Evolutionary conservation across 2,888 invertebrate species (phyloP).

Genomic region (Glyphotaelius pellucidus): DNA sequence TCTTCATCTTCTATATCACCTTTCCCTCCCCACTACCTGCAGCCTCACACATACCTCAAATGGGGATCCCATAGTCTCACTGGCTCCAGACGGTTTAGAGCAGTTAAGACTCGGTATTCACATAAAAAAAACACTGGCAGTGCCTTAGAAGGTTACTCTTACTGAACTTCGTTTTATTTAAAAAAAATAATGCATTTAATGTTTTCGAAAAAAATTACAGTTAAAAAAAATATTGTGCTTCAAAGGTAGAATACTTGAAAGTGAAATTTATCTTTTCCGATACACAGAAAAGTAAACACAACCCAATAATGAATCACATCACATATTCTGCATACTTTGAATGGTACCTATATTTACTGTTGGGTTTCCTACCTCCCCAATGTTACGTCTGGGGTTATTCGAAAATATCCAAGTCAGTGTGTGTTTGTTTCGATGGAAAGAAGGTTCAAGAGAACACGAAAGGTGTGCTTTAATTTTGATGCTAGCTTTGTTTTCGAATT

Average conservation of each 20-base stretch:
- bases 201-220: too few relatives aligned
- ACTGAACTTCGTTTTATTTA: too few relatives aligned
- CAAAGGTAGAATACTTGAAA: not conserved
- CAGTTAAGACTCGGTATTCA: too few relatives aligned
- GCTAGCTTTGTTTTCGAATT: not conserved
- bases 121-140: too few relatives aligned
- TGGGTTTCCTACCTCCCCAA: not conserved
- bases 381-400: not conserved
- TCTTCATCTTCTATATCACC: too few relatives aligned
- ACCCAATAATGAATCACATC: not conserved
- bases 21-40: too few relatives aligned
- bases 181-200: too few relatives aligned
- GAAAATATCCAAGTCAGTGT: not conserved
- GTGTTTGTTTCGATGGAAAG: slow-evolving; percentile 20
- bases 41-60: too few relatives aligned
- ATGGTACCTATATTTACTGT: not conserved
- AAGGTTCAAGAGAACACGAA: slow-evolving; percentile 7
- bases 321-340: not conserved
- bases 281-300: not conserved
- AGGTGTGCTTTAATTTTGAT: slow-evolving; percentile 14
- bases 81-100: too few relatives aligned
- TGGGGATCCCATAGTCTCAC: too few relatives aligned
- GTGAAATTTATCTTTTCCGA: not conserved
- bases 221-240: not conserved
- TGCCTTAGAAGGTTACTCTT: too few relatives aligned